Conservation (phyloP, 1,140 invertebrate species). For the Mylabris phalerata region DNA sequence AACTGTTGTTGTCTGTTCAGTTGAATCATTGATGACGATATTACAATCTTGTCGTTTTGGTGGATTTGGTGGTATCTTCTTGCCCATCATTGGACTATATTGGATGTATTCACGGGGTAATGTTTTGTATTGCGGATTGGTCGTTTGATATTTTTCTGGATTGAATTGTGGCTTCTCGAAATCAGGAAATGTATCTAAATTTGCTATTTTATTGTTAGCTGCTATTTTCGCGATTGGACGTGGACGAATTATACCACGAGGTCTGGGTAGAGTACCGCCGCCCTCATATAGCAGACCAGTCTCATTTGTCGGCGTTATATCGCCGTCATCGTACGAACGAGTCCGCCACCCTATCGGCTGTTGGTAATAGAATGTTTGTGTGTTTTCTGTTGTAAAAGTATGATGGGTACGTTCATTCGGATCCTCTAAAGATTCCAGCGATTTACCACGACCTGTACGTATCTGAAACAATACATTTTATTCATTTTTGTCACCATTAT, state of each 20-base stretch:
- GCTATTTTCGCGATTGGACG: conserved; percentile 80
- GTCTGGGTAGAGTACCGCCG: conserved; percentile 78
- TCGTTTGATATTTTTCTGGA: conserved; percentile 32
- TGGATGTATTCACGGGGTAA: conserved; percentile 46
- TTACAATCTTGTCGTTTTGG: conserved; percentile 58
- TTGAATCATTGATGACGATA: conserved; percentile 19
- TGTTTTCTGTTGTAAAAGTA: conserved; percentile 53
- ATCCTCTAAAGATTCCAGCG: conserved; percentile 74
- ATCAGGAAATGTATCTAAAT: conserved; percentile 41
- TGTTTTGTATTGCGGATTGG: conserved; percentile 42
- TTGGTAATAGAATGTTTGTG: conserved; percentile 47
- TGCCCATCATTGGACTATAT: conserved; percentile 55
- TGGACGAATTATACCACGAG: conserved; percentile 70
- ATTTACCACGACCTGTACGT: conserved; percentile 68
- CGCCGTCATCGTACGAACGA: conserved; percentile 80
- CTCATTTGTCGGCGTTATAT: conserved; percentile 83
- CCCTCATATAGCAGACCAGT: conserved; percentile 52
- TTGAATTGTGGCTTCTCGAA: conserved; percentile 44
- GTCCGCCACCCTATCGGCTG: conserved; percentile 58
- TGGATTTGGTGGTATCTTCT: conserved; percentile 76
- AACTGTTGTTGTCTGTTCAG: conserved; percentile 49
- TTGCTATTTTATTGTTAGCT: conserved; percentile 44
- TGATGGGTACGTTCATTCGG: conserved; percentile 55
- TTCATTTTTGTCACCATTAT: neutral
- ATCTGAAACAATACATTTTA: conserved; percentile 46